Evolutionary conservation across 2,888 invertebrate genomes (phyloP).

Genomic region (Sarcophaga carnaria): DNA sequence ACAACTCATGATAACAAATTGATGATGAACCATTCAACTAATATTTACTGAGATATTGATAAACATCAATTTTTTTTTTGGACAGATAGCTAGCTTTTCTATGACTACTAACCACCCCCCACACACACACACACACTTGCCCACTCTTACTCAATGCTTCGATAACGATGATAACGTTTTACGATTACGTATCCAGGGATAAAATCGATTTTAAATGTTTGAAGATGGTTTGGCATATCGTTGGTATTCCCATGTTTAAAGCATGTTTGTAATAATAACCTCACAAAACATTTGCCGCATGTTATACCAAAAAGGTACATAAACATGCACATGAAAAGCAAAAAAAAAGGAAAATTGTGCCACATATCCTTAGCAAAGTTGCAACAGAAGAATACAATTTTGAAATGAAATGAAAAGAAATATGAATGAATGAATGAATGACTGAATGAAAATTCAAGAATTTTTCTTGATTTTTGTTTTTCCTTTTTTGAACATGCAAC

Average conservation of each 20-base stretch:
- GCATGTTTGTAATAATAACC: not conserved
- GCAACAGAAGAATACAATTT: conserved; percentile 25
- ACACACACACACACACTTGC: not conserved
- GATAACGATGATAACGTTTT: conserved; percentile 11
- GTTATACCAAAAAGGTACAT: not conserved
- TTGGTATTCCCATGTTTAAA: not conserved
- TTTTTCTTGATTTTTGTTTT: conserved; percentile 4
- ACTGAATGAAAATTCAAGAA: conserved; percentile 23
- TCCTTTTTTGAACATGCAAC: conserved; percentile 14
- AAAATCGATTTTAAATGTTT: not conserved
- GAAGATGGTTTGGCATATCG: not conserved
- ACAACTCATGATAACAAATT: conserved; percentile 8
- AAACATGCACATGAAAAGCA: not conserved
- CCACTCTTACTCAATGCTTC: not conserved
- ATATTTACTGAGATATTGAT: conserved; percentile 26
- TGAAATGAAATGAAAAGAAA: conserved; percentile 39
- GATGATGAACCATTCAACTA: conserved; percentile 26
- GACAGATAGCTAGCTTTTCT: not conserved
- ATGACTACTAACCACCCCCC: too few species aligned
- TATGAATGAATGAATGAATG: conserved; percentile 14
- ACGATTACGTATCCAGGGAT: not conserved
- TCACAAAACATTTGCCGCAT: not conserved
- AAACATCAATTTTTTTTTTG: conserved; percentile 6
- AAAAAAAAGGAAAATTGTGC: too few species aligned
- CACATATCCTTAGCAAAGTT: not conserved